Conservation (phyloP, 2,113 vertebrate species). For the Seriola quinqueradiata region DNA sequence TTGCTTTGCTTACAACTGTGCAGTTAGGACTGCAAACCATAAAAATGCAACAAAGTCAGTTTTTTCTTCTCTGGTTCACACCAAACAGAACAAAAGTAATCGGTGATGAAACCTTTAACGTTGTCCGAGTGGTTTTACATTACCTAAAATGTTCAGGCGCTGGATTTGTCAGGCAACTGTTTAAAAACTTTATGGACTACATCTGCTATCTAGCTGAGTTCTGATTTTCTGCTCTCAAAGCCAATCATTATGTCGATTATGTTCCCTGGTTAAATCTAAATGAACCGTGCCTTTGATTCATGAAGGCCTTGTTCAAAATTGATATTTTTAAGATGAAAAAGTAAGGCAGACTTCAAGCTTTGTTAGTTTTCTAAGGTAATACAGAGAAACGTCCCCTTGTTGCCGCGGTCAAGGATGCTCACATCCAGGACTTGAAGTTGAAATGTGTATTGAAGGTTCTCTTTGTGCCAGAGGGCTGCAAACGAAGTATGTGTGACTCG, state of each 20-base stretch:
- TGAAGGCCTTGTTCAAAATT: not conserved
- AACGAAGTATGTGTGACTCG: not conserved
- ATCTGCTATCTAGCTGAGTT: not conserved
- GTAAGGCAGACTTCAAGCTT: not conserved
- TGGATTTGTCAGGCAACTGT: not conserved
- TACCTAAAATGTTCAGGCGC: not conserved
- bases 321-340: not conserved
- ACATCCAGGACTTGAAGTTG: conserved; percentile 34
- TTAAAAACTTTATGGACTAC: not conserved
- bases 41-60: not conserved
- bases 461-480: conserved; percentile 17
- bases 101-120: not conserved
- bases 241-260: not conserved
- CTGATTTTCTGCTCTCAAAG: not conserved
- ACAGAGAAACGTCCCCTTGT: not conserved
- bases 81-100: not conserved
- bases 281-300: not conserved
- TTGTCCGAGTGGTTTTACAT: not conserved
- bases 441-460: conserved; percentile 4
- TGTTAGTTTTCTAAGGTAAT: not conserved
- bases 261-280: conserved; percentile 2
- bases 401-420: conserved; percentile 29
- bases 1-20: not conserved
- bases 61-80: not conserved
- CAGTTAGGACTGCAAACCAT: not conserved